Evolutionary conservation across 2,797 vertebrate species (phyloP), one percentile per base, ranked within the genome.

Genomic region (Carduelis carduelis): DNA sequence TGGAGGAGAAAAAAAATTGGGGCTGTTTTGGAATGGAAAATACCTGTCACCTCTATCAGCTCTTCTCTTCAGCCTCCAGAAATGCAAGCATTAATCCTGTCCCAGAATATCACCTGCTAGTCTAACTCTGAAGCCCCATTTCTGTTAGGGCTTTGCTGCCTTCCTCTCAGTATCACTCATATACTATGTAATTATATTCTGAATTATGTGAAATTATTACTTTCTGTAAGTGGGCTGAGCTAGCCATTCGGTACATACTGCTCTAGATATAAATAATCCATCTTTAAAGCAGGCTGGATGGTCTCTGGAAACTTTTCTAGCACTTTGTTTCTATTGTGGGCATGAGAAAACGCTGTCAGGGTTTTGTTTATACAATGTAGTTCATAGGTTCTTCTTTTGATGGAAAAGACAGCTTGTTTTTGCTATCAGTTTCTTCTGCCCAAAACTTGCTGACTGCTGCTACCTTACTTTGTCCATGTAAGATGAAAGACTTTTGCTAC

Each of bases 111-210:
- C 12, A 34, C 11, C 34, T 39, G 34, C 24, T 26, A 14, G 14
- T 55, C 17, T 55, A 47, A 30, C 9, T 56, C 56, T 49, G 49
- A 63, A 49, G 8, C 9, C 15, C 7, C 13, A 3, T 65, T 85
- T 74, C 32, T 64, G 5, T 3, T 86, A 10, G 4, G 14, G 10
- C 19, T 86, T 85, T 75, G 17, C 32, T 90, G 13, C 15, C 12
- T 46, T 50, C 39, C 9, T 88, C 28, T 83, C 0, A 0, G 1
- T 47, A 11, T 85, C 14, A 14, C 28, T 80, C 81, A n/a, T 8
- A 19, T 8, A 19, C 11, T 50, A 5, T 32, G 4, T 53, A 63
- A 64, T 22, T 81, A 26, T 70, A 66, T 57, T 49, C 44, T 82
- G 68, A 74, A 12, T 60, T 34, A 7, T 49, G 8, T 56, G 60